Evolutionary conservation across 2,888 invertebrate genomes (phyloP).

Genomic region (Orthonychiurus folsomi): DNA sequence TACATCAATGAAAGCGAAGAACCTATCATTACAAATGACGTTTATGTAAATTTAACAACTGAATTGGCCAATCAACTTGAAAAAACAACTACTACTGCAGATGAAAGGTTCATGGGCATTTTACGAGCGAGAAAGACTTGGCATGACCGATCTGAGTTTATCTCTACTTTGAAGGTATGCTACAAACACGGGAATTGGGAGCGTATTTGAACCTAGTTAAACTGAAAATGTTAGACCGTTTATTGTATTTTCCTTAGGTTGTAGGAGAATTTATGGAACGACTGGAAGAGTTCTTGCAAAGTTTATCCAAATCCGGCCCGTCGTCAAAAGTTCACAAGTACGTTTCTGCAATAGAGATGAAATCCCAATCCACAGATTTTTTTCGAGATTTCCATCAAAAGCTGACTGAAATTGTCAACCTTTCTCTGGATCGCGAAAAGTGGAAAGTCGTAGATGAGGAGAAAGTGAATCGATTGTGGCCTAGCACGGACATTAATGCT

Average conservation of each 20-base stretch:
- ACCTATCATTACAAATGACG: conserved; percentile 31
- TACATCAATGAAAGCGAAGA: conserved; percentile 32
- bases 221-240: too few relatives aligned
- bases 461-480: conserved; percentile 30
- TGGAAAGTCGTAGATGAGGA: conserved; percentile 35
- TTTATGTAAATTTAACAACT: conserved; percentile 29
- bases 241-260: too few relatives aligned
- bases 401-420: conserved; percentile 34
- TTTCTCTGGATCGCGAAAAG: conserved; percentile 36
- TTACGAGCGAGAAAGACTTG: conserved; percentile 35
- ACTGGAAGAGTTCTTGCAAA: conserved; percentile 40
- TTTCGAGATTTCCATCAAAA: conserved; percentile 37
- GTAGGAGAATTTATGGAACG: conserved; percentile 41
- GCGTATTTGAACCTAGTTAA: too few relatives aligned
- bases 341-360: conserved; percentile 36
- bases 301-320: conserved; percentile 21
- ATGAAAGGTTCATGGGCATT: conserved; percentile 38
- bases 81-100: conserved; percentile 38
- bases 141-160: conserved; percentile 29
- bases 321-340: conserved; percentile 28
- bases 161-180: conserved; percentile 31
- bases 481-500: conserved; percentile 23
- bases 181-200: neutral
- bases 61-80: conserved; percentile 36
- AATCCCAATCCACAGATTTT: conserved; percentile 38